phyloP scores from a whole-genome alignment of 2,888 invertebrate species.

The Unio pictorum region DNA sequence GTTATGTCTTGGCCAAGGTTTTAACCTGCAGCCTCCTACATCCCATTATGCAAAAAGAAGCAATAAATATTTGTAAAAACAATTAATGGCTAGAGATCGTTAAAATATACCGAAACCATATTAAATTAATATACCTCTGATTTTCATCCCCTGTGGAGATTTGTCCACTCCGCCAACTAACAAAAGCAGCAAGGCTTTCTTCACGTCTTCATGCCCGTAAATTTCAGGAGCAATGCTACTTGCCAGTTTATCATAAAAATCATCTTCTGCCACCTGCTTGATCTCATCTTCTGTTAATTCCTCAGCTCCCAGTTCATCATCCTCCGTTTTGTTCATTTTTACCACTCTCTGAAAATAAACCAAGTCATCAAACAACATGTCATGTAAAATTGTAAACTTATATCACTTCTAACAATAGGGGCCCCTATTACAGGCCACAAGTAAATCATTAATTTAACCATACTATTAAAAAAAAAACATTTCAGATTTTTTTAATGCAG shows the following conservation, averaged over 20 bases:
- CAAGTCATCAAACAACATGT: neutral
- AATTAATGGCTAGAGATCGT: neutral
- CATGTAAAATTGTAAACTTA: constrained; percentile 1
- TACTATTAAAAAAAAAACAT: too few relatives aligned
- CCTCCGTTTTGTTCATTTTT: constrained; percentile 89
- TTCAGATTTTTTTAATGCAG: too few relatives aligned
- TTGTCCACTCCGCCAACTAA: constrained; percentile 84
- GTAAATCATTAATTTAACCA: too few relatives aligned
- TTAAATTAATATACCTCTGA: constrained; percentile 78
- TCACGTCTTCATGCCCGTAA: constrained; percentile 97
- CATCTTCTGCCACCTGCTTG: constrained; percentile 84
- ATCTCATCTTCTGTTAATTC: constrained; percentile 87
- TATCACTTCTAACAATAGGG: neutral
- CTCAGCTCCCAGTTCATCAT: constrained; percentile 77
- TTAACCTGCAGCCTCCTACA: too few relatives aligned
- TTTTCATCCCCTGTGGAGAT: constrained; percentile 96
- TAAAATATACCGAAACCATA: neutral
- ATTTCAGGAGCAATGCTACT: constrained; percentile 97
- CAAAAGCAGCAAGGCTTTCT: constrained; percentile 93
- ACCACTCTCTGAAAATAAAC: constrained; percentile 77
- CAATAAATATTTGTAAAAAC: neutral
- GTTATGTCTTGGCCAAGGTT: too few relatives aligned
- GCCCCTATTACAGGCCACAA: neutral
- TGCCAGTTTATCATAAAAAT: constrained; percentile 94
- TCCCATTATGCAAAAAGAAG: too few relatives aligned